phyloP scores from a whole-genome alignment of 1,140 invertebrate genomes.

The Drosophila ficusphila region DNA sequence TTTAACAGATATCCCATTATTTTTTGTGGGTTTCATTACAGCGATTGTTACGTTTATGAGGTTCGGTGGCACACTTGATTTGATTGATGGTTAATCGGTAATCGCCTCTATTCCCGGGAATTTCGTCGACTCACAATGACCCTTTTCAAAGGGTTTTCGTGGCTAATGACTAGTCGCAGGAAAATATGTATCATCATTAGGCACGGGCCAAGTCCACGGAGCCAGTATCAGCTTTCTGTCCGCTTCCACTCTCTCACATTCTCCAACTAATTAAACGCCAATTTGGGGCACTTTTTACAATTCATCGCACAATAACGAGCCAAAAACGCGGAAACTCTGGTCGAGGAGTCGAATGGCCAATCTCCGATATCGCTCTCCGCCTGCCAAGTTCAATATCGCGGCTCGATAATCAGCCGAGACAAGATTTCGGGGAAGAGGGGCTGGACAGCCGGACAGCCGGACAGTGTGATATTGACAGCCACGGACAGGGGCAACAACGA shows the following conservation, averaged over 20 bases:
- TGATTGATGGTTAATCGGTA: constrained; percentile 40
- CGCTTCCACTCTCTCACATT: constrained; percentile 1
- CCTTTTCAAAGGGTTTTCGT: constrained; percentile 51
- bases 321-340: constrained; percentile 40
- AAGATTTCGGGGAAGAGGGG: not conserved
- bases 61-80: constrained; percentile 2
- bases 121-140: constrained; percentile 54
- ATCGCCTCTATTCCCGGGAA: constrained; percentile 3
- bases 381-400: constrained; percentile 72
- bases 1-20: constrained; percentile 38
- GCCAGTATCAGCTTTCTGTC: constrained; percentile 55
- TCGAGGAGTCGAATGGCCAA: constrained; percentile 22
- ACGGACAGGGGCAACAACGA: constrained; percentile 51
- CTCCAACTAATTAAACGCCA: constrained; percentile 69
- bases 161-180: constrained; percentile 60
- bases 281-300: constrained; percentile 73
- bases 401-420: constrained; percentile 57
- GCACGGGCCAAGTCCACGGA: constrained; percentile 21
- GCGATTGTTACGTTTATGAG: not conserved
- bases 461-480: constrained; percentile 68
- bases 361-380: constrained; percentile 23
- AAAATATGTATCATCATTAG: constrained; percentile 70
- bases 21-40: not conserved
- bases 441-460: not conserved
- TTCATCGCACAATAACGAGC: constrained; percentile 71